A percentile compares a stretch with the other conserved stretches of the same genome.
phyloP scores from a whole-genome alignment of 2,797 vertebrate genomes.

The Chaetodon trifasciatus region DNA sequence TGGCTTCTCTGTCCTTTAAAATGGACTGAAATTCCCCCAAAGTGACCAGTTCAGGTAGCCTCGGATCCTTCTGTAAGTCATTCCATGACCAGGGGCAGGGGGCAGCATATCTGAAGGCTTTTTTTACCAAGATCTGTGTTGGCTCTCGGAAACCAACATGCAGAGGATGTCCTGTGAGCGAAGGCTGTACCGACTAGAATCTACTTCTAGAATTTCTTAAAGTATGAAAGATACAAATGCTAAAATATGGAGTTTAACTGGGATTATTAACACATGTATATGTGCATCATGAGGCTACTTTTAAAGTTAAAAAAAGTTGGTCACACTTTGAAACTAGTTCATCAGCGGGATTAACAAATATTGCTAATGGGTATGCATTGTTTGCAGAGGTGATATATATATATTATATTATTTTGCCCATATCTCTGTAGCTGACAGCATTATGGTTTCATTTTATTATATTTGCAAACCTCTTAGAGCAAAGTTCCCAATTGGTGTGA shows the following conservation, averaged over 20 bases:
- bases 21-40: too few species aligned
- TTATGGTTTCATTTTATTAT: constrained; percentile 30
- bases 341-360: neutral
- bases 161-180: too few species aligned
- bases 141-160: too few species aligned
- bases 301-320: neutral
- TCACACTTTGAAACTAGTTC: neutral
- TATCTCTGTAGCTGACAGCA: constrained; percentile 7
- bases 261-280: neutral
- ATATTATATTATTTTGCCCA: constrained; percentile 8
- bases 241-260: neutral
- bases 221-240: neutral
- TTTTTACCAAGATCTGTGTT: too few species aligned
- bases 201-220: too few species aligned
- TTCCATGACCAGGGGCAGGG: too few species aligned
- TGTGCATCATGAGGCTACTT: neutral
- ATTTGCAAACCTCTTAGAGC: constrained; percentile 40
- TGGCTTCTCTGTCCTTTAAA: too few species aligned
- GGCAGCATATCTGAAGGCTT: too few species aligned
- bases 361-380: neutral
- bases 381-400: neutral
- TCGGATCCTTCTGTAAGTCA: too few species aligned
- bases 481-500: constrained; percentile 17
- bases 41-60: too few species aligned
- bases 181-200: too few species aligned